phyloP scores from a whole-genome alignment of 2,888 invertebrate genomes.

The Agapostemon virescens region DNA sequence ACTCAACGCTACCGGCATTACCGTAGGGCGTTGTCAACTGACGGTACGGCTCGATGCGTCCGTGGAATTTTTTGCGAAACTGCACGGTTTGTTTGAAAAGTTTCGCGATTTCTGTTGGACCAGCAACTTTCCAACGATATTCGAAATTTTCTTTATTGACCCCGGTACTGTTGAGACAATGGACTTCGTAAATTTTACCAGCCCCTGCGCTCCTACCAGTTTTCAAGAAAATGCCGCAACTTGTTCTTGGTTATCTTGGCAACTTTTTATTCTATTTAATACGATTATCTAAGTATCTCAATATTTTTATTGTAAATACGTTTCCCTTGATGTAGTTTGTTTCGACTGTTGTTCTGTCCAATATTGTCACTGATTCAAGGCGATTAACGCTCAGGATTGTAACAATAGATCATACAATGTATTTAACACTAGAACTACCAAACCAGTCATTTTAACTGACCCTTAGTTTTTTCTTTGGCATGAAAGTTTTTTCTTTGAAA shows the following conservation, averaged over 20 bases:
- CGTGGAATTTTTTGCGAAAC: background rate
- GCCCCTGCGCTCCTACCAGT: background rate
- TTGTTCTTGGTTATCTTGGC: background rate
- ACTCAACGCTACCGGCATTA: constrained; percentile 19
- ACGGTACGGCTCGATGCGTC: constrained; percentile 6
- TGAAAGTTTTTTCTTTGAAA: no score
- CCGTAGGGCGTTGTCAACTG: constrained; percentile 28
- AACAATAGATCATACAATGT: no score
- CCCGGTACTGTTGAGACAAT: background rate
- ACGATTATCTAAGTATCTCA: background rate
- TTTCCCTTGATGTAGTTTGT: no score
- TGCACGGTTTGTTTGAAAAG: background rate
- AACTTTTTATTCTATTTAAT: background rate
- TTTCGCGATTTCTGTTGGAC: background rate
- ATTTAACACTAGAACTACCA: no score
- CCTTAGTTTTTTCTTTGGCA: no score
- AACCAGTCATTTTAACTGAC: no score
- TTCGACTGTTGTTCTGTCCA: no score
- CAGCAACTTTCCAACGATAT: background rate
- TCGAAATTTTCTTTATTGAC: background rate
- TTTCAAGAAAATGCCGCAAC: background rate
- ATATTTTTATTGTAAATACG: background rate
- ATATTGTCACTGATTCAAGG: no score
- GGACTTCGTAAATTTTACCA: background rate
- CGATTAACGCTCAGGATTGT: no score